phyloP scores from a whole-genome alignment of 2,888 invertebrate genomes.

The Tachina lurida region DNA sequence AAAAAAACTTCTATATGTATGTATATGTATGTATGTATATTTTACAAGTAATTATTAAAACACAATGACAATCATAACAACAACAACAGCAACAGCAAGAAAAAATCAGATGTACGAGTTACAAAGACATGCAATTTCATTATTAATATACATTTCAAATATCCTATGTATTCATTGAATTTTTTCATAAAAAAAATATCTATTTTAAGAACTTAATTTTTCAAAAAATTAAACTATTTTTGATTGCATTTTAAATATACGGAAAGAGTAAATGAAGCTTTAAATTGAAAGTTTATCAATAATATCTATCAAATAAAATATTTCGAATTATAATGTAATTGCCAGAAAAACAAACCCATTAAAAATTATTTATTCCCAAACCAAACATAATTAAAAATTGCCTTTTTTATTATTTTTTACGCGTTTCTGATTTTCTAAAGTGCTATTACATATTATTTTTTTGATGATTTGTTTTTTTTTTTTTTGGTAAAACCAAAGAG shows the following conservation, averaged over 20 bases:
- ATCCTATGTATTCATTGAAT: slow-evolving; percentile 29
- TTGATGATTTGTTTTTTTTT: not conserved
- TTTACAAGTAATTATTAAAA: no score
- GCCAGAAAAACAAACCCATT: no score
- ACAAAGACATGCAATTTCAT: slow-evolving; percentile 65
- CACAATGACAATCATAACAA: slow-evolving; percentile 3
- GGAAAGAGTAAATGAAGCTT: slow-evolving; percentile 61
- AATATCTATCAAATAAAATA: not conserved
- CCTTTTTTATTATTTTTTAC: not conserved
- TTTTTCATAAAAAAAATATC: slow-evolving; percentile 60
- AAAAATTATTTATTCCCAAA: no score
- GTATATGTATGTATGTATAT: not conserved
- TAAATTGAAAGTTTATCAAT: slow-evolving; percentile 22
- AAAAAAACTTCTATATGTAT: slow-evolving; percentile 4
- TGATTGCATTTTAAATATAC: slow-evolving; percentile 6
- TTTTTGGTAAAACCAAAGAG: slow-evolving; percentile 18
- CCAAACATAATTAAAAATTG: not conserved
- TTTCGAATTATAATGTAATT: not conserved
- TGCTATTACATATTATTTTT: not conserved
- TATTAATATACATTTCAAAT: slow-evolving; percentile 11
- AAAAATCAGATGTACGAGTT: slow-evolving; percentile 1
- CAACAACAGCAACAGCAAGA: slow-evolving; percentile 40
- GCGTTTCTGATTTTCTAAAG: not conserved
- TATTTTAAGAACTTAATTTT: not conserved
- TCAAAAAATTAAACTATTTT: not conserved